Evolutionary conservation across 2,888 invertebrate species (phyloP), one percentile per base, ranked within the genome.

Genomic region (Chaetogeoica ovagalla): DNA sequence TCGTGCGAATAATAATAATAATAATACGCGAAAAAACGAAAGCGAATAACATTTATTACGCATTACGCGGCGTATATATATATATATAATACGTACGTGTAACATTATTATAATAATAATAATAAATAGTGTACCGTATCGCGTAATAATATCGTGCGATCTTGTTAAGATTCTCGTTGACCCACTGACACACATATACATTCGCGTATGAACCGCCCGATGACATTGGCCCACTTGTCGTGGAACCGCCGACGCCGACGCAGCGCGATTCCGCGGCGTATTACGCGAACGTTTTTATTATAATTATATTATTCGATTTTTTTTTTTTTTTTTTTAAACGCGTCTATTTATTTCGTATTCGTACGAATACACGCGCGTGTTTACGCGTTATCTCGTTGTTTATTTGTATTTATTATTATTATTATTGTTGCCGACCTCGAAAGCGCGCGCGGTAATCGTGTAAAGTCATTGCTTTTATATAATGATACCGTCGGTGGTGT

Each of bases 121-220:
- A 1, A 13, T 48, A n/a, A n/a, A n/a, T 9, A 13, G 13, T 48
- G 13, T 13, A 48, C 11, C 8, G 57, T 79, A 79, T 71, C 70
- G 70, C 79, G 79, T 79, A 79, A 79, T 79, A 71, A 55, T 69
- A 21, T 79, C 39, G 39, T 23, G 79, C 63, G 79, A 79, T 79
- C 79, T 79, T 71, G 79, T 79, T 79, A 79, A 79, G 79, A 79
- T 79, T 79, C 71, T 71, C 71, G 79, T 43, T 43, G 79, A 71
- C 79, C 79, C 71, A 79, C 79, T 79, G 71, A 79, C 79, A 79
- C 11, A 79, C 71, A 69, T 77, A 79, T 17, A 79, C 71, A 69
- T 77, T 21, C 9, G 19, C n/a, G 6, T 15, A 15, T 57, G 8
- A 39, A 30, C 30, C 30, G 30, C 1, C 1, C 71, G n/a, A n/a